These are phyloP conservation scores for Panzeria rudis DNA, from an alignment of 2,888 invertebrate genomes.

Conservation along the genomic window DNA sequence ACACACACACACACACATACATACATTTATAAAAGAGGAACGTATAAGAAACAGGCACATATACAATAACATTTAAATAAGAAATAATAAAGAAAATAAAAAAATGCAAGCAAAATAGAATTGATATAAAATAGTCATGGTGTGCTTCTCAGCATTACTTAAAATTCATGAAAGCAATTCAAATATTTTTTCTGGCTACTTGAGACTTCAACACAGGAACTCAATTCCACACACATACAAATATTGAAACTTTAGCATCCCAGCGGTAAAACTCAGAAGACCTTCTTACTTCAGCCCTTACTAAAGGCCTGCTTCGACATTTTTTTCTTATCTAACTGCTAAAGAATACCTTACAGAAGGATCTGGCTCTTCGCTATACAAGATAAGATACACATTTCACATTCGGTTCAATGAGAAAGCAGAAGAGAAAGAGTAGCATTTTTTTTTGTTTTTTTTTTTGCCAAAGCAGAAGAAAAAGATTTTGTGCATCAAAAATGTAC, in stretches of 20 bases:
- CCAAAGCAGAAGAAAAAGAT: no score
- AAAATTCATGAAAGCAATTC: constrained; percentile 71
- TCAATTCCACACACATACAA: background rate
- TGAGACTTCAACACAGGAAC: constrained; percentile 47
- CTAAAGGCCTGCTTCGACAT: no score
- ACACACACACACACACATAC: background rate
- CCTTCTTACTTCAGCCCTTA: no score
- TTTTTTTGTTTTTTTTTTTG: no score
- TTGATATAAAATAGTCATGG: constrained; percentile 66
- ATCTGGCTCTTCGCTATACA: no score
- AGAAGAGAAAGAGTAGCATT: no score
- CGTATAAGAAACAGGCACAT: constrained; percentile 10
- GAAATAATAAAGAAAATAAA: background rate
- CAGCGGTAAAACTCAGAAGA: no score
- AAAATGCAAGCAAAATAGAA: constrained; percentile 20
- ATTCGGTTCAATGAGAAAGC: no score
- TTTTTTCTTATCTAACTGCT: no score
- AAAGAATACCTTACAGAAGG: no score
- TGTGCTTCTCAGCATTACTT: constrained; percentile 57
- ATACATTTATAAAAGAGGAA: constrained; percentile 8
- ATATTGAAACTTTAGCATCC: background rate
- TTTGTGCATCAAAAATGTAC: no score
- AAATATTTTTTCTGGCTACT: constrained; percentile 66
- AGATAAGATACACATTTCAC: no score
- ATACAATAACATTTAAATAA: background rate